phyloP scores from a whole-genome alignment of 2,888 invertebrate genomes.

The Lycophotia porphyrea region DNA sequence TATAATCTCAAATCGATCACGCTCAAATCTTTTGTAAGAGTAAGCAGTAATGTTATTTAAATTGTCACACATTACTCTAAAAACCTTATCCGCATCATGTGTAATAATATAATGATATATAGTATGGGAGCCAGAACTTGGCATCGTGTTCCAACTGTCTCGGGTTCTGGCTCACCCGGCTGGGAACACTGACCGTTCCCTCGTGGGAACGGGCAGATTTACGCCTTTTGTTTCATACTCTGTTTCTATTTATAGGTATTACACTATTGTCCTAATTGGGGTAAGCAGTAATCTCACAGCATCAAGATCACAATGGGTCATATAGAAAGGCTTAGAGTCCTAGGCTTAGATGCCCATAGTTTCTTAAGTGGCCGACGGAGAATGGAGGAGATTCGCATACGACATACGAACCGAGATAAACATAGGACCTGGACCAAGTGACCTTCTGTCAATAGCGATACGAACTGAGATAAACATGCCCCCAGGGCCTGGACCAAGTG shows the following conservation, averaged over 20 bases:
- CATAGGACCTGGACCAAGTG: not conserved
- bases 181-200: slow-evolving; percentile 33
- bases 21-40: not conserved
- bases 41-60: not conserved
- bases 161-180: not conserved
- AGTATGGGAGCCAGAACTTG: slow-evolving; percentile 28
- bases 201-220: slow-evolving; percentile 19
- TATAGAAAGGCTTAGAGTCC: not conserved
- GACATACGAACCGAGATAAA: not conserved
- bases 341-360: too few relatives aligned
- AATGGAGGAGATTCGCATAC: not conserved
- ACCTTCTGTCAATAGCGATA: not conserved
- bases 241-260: slow-evolving; percentile 21
- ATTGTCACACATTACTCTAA: slow-evolving; percentile 7
- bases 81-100: not conserved
- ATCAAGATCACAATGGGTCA: not conserved
- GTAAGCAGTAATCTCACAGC: not conserved
- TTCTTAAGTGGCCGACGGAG: not conserved
- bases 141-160: slow-evolving; percentile 41
- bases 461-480: not conserved
- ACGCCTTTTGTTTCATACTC: slow-evolving; percentile 40
- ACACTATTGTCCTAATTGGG: slow-evolving; percentile 10
- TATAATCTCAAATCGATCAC: not conserved
- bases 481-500: not conserved
- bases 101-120: not conserved